Evolutionary conservation across 1,140 invertebrate genomes (phyloP).

Genomic region (Brachionus rotundiformis): DNA sequence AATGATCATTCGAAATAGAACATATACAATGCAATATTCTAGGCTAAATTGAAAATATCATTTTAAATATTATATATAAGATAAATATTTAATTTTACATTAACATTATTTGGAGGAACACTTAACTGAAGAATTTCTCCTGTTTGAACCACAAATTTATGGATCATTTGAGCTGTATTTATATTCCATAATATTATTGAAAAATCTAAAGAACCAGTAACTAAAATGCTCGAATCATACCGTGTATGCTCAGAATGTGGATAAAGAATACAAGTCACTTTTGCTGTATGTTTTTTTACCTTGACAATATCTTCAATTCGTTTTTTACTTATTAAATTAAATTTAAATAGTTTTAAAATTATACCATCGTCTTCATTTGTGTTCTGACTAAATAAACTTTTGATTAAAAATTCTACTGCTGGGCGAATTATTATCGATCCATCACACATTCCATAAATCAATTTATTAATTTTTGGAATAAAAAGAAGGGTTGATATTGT

Average conservation of each 20-base stretch:
- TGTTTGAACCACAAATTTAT: slow-evolving; percentile 94
- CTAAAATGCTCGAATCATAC: slow-evolving; percentile 85
- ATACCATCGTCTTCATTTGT: slow-evolving; percentile 33
- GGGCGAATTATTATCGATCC: slow-evolving; percentile 95
- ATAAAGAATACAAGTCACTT: slow-evolving; percentile 91
- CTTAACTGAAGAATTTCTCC: slow-evolving; percentile 79
- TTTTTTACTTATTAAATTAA: too few species aligned
- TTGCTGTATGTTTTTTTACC: slow-evolving; percentile 83
- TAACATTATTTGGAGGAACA: slow-evolving; percentile 87
- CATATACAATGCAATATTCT: slow-evolving; percentile 91
- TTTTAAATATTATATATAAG: neutral
- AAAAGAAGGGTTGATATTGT: slow-evolving; percentile 68
- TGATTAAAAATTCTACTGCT: slow-evolving; percentile 86
- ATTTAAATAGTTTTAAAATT: slow-evolving; percentile 61
- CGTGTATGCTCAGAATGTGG: slow-evolving; percentile 86
- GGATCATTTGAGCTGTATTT: slow-evolving; percentile 81
- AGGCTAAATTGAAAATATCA: slow-evolving; percentile 68
- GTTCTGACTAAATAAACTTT: slow-evolving; percentile 75
- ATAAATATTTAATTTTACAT: slow-evolving; percentile 66
- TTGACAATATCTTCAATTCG: slow-evolving; percentile 1
- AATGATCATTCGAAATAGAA: slow-evolving; percentile 94
- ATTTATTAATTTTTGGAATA: slow-evolving; percentile 82
- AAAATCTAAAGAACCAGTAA: slow-evolving; percentile 95
- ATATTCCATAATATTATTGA: slow-evolving; percentile 96
- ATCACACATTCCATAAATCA: slow-evolving; percentile 91